phyloP scores from a whole-genome alignment of 2,797 vertebrate species.

The Girardinus metallicus region DNA sequence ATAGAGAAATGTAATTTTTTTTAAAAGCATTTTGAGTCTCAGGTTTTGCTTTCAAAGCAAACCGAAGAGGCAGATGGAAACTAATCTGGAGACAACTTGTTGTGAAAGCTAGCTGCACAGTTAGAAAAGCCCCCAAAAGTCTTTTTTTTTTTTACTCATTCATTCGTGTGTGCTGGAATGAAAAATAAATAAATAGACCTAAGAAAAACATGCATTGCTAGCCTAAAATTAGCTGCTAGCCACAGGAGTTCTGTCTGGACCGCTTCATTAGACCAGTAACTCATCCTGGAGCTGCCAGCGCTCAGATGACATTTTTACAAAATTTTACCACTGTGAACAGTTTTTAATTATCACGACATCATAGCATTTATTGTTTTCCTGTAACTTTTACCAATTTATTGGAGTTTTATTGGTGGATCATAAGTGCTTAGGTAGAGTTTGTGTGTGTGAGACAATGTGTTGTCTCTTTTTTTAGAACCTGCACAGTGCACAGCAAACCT shows the following conservation, averaged over 20 bases:
- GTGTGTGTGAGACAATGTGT: neutral
- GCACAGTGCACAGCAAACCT: neutral
- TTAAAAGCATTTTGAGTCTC: neutral
- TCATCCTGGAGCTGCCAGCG: neutral
- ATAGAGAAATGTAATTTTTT: neutral
- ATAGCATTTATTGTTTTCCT: neutral
- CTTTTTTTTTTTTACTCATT: neutral
- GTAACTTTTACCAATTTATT: neutral
- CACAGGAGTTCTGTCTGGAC: neutral
- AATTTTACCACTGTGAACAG: neutral
- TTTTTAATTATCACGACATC: neutral
- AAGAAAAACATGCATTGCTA: neutral
- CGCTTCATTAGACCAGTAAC: neutral
- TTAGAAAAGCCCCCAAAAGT: neutral
- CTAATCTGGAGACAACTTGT: neutral
- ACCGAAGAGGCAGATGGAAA: neutral
- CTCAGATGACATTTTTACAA: neutral
- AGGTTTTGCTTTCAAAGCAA: neutral
- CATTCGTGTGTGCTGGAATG: neutral
- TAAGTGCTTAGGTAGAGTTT: neutral
- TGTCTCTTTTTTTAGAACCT: neutral
- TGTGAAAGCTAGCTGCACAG: neutral
- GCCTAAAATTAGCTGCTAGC: neutral
- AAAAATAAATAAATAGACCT: neutral
- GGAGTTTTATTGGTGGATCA: neutral